Base-by-base conservation (phyloP, 2,797 vertebrate genomes). In the Mormyrops attenuatus region DNA sequence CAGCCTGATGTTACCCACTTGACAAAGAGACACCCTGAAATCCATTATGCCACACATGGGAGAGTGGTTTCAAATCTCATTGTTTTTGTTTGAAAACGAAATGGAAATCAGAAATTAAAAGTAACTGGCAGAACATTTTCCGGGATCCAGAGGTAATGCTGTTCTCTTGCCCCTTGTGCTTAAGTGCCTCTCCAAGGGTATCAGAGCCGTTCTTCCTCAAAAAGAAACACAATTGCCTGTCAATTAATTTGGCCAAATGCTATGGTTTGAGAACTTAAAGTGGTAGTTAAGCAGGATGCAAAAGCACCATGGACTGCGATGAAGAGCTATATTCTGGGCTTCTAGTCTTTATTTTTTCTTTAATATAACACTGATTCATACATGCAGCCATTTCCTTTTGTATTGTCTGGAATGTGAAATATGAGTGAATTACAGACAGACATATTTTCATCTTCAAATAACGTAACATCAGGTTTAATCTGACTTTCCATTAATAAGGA, bases 31-130 rank as follows among this genome's bases (percentile, higher is more conserved):
- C 8, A 13, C 38, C 11, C 41, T 38, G 34, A 38, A 87, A 87
- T 20, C 6, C 50, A 57, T 57, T 57, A 34, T 38, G 30, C 20
- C n/a, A 47, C 53, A 49, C 38, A 47, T 13, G 57, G 41, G 87
- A 44, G 87, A 22, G 57, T 44, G 30, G 20, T 88, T 66, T 88
- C 17, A 66, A 47, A 66, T 11, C n/a, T 44, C 38, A 34, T 17
- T 38, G 55, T 41, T 88, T 88, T 57, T 50, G 34, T 88, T 63
- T 47, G 34, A 63, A 41, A 22, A 87, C 38, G 17, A 20, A 88
- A 88, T 38, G 41, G 38, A 63, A 66, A 63, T 88, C 38, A 41
- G 66, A 88, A 63, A 38, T 88, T n/a, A 13, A 66, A 88, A 66
- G 34, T 57, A 88, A 63, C 11, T n/a, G 41, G n/a, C 20, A 13